Conservation (phyloP, 2,888 invertebrate genomes). For the Notodonta ziczac region DNA sequence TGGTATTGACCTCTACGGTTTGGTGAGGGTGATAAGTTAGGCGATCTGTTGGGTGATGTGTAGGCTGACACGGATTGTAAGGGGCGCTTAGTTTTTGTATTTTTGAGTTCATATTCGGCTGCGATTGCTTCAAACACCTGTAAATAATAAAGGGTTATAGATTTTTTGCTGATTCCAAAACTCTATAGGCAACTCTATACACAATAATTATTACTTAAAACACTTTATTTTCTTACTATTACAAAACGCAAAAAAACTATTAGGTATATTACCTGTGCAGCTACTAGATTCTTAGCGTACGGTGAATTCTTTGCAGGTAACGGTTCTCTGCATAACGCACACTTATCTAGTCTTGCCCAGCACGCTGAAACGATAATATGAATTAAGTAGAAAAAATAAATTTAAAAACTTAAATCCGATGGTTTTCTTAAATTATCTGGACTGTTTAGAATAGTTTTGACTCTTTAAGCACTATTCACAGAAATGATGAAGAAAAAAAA, state of each 20-base stretch:
- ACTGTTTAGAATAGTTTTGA: too few species aligned
- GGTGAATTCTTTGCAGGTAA: constrained; percentile 71
- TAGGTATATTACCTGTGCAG: constrained; percentile 63
- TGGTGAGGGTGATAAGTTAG: constrained; percentile 60
- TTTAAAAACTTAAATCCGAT: too few species aligned
- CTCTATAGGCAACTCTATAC: too few species aligned
- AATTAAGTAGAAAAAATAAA: too few species aligned
- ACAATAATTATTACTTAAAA: too few species aligned
- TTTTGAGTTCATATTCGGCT: constrained; percentile 73
- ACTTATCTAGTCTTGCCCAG: constrained; percentile 69
- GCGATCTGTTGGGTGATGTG: constrained; percentile 64
- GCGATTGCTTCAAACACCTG: constrained; percentile 80
- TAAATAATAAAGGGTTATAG: constrained; percentile 13
- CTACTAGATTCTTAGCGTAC: constrained; percentile 70
- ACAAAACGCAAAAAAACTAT: too few species aligned
- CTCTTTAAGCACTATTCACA: too few species aligned
- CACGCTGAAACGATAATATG: constrained; percentile 55
- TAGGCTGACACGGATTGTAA: constrained; percentile 58
- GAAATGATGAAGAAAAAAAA: too few species aligned
- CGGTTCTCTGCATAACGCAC: constrained; percentile 71
- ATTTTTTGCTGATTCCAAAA: too few species aligned
- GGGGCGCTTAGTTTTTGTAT: constrained; percentile 45
- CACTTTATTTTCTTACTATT: too few species aligned
- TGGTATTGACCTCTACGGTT: constrained; percentile 68
- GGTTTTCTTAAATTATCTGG: too few species aligned